A percentile compares a stretch with the other conserved stretches of the same genome.
phyloP scores from a whole-genome alignment of 2,113 vertebrate genomes.

The Tachuris rubrigastra region DNA sequence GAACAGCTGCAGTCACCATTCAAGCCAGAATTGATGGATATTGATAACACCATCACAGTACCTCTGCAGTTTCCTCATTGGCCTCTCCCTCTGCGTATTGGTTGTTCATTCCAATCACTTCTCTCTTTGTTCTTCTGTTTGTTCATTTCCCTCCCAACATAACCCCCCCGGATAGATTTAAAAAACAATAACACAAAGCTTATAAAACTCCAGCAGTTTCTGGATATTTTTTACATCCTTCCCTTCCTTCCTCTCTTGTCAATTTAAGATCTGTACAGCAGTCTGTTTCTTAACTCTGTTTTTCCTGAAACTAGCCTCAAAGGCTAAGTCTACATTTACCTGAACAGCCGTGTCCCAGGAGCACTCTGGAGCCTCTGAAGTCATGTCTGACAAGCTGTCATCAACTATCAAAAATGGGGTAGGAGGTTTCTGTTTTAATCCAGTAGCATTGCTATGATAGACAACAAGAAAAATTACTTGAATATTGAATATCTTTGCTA shows the following conservation, averaged over 20 bases:
- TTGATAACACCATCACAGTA: neutral
- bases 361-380: neutral
- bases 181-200: neutral
- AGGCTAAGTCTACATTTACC: neutral
- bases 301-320: neutral
- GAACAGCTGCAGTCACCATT: neutral
- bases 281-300: neutral
- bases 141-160: neutral
- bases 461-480: neutral
- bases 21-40: neutral
- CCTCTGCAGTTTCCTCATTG: neutral
- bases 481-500: neutral
- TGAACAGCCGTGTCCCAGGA: neutral
- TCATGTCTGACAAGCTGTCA: neutral
- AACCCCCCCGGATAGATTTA: neutral
- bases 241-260: neutral
- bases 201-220: neutral
- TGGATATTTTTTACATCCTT: neutral
- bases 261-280: neutral
- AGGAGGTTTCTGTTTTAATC: neutral
- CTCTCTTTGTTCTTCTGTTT: neutral
- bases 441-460: rapidly evolving
- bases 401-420: neutral
- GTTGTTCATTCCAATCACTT: neutral
- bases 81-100: neutral